Evolutionary conservation across 2,888 invertebrate species (phyloP).

Genomic region (Hirtodrosophila duncani): DNA sequence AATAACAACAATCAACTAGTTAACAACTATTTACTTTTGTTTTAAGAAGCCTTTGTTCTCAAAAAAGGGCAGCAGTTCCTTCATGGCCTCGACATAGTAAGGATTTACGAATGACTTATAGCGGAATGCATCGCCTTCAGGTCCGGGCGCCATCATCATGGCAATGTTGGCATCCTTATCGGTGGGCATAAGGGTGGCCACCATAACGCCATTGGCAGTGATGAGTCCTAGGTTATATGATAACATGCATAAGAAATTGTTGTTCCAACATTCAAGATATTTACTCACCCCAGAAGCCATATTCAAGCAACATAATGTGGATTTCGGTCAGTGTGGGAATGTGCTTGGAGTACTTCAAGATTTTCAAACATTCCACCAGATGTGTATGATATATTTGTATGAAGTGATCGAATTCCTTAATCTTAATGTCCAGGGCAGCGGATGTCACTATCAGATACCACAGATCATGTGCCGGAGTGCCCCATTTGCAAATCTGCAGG

Average conservation of each 20-base stretch:
- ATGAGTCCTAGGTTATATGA: too few species aligned
- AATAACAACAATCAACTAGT: neutral
- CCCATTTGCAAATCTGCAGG: constrained; percentile 70
- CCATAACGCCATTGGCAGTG: constrained; percentile 45
- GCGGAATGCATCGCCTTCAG: constrained; percentile 51
- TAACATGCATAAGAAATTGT: too few species aligned
- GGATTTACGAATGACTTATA: constrained; percentile 54
- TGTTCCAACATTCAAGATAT: too few species aligned
- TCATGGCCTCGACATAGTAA: constrained; percentile 62
- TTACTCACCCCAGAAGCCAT: constrained; percentile 68
- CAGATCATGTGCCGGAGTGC: constrained; percentile 70
- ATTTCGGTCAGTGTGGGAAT: constrained; percentile 67
- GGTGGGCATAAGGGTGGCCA: constrained; percentile 56
- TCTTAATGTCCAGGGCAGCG: constrained; percentile 53
- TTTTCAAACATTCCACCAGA: constrained; percentile 58
- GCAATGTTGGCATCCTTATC: constrained; percentile 64
- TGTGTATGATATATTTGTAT: constrained; percentile 68
- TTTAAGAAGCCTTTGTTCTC: constrained; percentile 61
- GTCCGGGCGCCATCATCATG: constrained; percentile 49
- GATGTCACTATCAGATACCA: constrained; percentile 71
- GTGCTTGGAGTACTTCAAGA: constrained; percentile 60
- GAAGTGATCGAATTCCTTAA: constrained; percentile 70
- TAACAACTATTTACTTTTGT: neutral
- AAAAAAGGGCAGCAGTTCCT: constrained; percentile 66
- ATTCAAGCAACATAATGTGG: constrained; percentile 60